Evolutionary conservation across 2,888 invertebrate genomes (phyloP).

Genomic region (Seira musarum): DNA sequence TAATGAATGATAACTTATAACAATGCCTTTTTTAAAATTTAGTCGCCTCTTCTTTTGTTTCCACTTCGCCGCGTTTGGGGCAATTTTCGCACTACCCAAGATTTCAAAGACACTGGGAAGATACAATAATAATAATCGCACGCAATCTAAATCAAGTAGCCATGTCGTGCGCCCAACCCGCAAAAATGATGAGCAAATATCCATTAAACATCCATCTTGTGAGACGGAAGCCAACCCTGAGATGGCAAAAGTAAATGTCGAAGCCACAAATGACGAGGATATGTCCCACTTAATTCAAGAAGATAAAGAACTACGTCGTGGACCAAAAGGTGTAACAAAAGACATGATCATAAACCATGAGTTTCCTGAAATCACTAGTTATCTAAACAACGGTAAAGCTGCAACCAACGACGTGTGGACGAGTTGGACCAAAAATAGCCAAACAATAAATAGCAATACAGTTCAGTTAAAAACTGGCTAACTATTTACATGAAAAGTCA

Average conservation of each 20-base stretch:
- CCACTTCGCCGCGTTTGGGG: conserved; percentile 72
- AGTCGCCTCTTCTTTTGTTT: conserved; percentile 73
- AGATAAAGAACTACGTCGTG: background rate
- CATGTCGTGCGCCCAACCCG: too few relatives aligned
- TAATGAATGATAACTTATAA: background rate
- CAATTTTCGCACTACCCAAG: conserved; percentile 72
- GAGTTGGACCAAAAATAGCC: conserved; percentile 46
- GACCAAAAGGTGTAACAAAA: background rate
- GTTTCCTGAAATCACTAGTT: conserved; percentile 40
- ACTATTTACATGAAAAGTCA: too few relatives aligned
- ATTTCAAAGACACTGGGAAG: too few relatives aligned
- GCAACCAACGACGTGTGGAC: conserved; percentile 49
- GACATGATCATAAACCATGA: conserved; percentile 27
- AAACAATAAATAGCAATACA: conserved; percentile 36
- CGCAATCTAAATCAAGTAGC: conserved; percentile 22
- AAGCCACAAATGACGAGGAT: too few relatives aligned
- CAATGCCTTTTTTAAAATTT: conserved; percentile 24
- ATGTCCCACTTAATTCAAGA: background rate
- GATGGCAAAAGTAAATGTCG: too few relatives aligned
- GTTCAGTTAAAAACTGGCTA: conserved; percentile 52
- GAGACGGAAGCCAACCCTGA: too few relatives aligned
- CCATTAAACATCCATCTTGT: too few relatives aligned
- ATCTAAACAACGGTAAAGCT: conserved; percentile 22
- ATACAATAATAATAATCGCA: conserved; percentile 1
- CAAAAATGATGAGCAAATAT: too few relatives aligned